phyloP scores from a whole-genome alignment of 2,113 vertebrate genomes.

The Sylvilagus bachmani region DNA sequence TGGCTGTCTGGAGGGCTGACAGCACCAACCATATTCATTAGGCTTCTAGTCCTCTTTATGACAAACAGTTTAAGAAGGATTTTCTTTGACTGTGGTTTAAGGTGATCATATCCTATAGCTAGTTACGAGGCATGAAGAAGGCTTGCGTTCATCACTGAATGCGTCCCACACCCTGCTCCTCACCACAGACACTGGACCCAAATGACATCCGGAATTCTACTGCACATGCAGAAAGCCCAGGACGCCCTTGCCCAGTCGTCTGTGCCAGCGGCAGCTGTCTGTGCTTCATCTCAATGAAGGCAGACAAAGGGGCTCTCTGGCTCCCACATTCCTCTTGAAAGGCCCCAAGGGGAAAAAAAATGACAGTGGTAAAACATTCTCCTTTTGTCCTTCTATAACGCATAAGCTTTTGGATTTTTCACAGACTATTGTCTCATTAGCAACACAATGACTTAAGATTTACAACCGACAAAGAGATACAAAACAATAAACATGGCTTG shows the following conservation, averaged over 20 bases:
- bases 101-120: not conserved
- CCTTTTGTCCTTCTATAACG: not conserved
- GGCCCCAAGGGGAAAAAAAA: not conserved
- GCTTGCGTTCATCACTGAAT: not conserved
- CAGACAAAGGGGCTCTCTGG: constrained; percentile 59
- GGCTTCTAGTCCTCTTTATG: not conserved
- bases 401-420: not conserved
- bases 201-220: not conserved
- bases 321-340: constrained; percentile 63
- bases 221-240: not conserved
- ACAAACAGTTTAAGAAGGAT: not conserved
- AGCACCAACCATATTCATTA: not conserved
- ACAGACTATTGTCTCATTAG: constrained; percentile 28
- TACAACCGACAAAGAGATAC: not conserved
- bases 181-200: rapidly evolving
- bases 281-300: constrained; percentile 50
- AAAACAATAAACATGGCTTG: not conserved
- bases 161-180: not conserved
- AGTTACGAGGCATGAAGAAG: rapidly evolving
- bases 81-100: not conserved
- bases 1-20: not conserved
- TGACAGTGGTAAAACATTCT: not conserved
- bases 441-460: not conserved
- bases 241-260: not conserved
- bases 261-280: constrained; percentile 42